A percentile compares a stretch with the other conserved stretches of the same genome.
These are phyloP conservation scores for Sciurus carolinensis DNA, from an alignment of 2,797 vertebrate species.

Conservation along the genomic window DNA sequence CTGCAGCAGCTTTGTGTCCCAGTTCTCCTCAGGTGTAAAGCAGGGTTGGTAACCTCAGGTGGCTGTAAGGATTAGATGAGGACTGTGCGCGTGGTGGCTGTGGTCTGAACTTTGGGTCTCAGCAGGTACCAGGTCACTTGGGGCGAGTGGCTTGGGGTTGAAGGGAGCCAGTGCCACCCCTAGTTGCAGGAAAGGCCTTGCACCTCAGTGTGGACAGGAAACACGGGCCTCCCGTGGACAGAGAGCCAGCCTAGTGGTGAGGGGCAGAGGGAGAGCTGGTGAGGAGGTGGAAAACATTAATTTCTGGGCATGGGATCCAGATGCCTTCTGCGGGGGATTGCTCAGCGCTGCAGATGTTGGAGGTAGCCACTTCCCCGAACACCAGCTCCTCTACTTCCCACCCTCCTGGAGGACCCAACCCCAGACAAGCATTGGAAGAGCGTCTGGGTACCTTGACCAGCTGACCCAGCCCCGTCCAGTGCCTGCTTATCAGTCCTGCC, in stretches of 20 bases:
- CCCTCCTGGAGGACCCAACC: slow-evolving; percentile 25
- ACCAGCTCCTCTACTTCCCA: neutral
- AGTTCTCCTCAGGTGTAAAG: neutral
- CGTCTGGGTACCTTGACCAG: slow-evolving; percentile 57
- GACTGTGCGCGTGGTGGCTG: neutral
- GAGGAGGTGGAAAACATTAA: neutral
- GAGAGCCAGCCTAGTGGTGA: neutral
- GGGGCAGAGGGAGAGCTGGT: neutral
- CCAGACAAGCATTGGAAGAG: slow-evolving; percentile 47
- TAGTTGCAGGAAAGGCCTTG: neutral
- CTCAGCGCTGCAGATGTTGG: neutral
- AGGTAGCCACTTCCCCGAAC: neutral
- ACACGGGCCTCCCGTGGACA: no score
- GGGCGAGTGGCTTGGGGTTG: neutral
- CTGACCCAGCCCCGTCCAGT: slow-evolving; percentile 47
- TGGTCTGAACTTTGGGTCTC: neutral
- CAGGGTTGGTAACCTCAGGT: neutral
- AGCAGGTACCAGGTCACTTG: neutral
- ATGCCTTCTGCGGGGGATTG: neutral
- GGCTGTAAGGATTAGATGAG: neutral
- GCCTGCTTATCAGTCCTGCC: slow-evolving; percentile 55
- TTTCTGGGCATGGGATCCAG: neutral
- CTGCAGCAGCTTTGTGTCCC: neutral
- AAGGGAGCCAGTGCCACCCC: neutral
- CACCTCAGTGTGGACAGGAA: neutral